A percentile compares a stretch with the other conserved stretches of the same genome.
Evolutionary conservation across 2,888 invertebrate species (phyloP).

Genomic region (Ceramica pisi): DNA sequence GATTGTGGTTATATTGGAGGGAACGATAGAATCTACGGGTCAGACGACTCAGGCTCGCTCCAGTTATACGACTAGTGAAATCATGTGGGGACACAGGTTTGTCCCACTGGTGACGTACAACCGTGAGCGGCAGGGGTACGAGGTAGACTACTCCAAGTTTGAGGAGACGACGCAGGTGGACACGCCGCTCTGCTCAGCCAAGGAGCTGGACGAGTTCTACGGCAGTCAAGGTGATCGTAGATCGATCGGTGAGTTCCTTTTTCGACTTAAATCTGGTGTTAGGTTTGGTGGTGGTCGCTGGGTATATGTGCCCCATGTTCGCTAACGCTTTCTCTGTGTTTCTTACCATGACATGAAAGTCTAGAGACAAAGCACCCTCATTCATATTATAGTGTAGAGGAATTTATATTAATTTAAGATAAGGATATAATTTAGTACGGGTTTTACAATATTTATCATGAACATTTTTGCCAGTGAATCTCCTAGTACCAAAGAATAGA

Average conservation of each 20-base stretch:
- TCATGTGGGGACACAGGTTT: slow-evolving; percentile 95
- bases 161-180: slow-evolving; percentile 95
- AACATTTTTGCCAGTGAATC: not conserved
- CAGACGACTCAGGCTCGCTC: slow-evolving; percentile 94
- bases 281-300: slow-evolving; percentile 73
- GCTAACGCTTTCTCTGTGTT: slow-evolving; percentile 64
- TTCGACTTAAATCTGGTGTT: slow-evolving; percentile 71
- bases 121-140: slow-evolving; percentile 93
- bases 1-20: slow-evolving; percentile 95
- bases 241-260: slow-evolving; percentile 89
- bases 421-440: not conserved
- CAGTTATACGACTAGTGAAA: slow-evolving; percentile 94
- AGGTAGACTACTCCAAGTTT: slow-evolving; percentile 96
- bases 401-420: slow-evolving; percentile 10
- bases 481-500: not conserved
- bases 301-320: slow-evolving; percentile 73
- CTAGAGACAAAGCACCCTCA: slow-evolving; percentile 13
- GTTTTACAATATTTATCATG: not conserved
- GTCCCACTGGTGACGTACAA: slow-evolving; percentile 94
- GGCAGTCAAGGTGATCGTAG: slow-evolving; percentile 90
- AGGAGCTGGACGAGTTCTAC: slow-evolving; percentile 92
- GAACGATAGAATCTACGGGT: slow-evolving; percentile 95
- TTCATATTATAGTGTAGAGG: slow-evolving; percentile 26
- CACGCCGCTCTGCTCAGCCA: slow-evolving; percentile 94
- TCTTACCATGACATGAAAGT: slow-evolving; percentile 17